These are phyloP conservation scores for Gymnothorax javanicus DNA, from an alignment of 2,797 vertebrate genomes.

Conservation along the genomic window DNA sequence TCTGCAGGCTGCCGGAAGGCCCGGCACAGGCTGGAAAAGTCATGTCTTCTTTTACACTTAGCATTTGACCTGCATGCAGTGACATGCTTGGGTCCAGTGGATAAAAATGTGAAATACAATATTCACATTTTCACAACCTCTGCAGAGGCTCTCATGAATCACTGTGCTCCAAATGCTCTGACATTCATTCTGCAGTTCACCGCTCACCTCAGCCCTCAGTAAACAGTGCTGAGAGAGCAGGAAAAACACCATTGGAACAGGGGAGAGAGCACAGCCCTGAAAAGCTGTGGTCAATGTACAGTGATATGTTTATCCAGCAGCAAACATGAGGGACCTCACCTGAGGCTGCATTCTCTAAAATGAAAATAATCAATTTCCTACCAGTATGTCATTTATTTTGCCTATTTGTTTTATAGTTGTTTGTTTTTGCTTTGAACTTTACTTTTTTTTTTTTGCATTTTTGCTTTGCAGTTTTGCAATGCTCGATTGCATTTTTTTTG, in stretches of 20 bases:
- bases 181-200: constrained; percentile 10
- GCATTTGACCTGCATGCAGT: constrained; percentile 42
- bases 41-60: constrained; percentile 48
- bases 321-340: neutral
- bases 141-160: constrained; percentile 34
- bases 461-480: too few species aligned
- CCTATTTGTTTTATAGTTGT: neutral
- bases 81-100: constrained; percentile 48
- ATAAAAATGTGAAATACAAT: constrained; percentile 46
- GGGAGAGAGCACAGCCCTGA: neutral
- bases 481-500: too few species aligned
- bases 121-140: constrained; percentile 27
- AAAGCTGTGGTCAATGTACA: neutral
- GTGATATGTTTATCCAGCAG: neutral
- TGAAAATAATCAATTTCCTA: neutral
- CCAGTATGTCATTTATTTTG: neutral
- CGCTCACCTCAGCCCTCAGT: constrained; percentile 8
- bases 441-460: neutral
- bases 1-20: constrained; percentile 58
- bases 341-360: neutral
- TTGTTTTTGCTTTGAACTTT: neutral
- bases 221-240: neutral
- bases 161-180: neutral
- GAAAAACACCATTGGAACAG: neutral
- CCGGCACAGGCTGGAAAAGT: constrained; percentile 52